Conservation (phyloP, 2,888 invertebrate genomes). For the Macaria liturata region DNA sequence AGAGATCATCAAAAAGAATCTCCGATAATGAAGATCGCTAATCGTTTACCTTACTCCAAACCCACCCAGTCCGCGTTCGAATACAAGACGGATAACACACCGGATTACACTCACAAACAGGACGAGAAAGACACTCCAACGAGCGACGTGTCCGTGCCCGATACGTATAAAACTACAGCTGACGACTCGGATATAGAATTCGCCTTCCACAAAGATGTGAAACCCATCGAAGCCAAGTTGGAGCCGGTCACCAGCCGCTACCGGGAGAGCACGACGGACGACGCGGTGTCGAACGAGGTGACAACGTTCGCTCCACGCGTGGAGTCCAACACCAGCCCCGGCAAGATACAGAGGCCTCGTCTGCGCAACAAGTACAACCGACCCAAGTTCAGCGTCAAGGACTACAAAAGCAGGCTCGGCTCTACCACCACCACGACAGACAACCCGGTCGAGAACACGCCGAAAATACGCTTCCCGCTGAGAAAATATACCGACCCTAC, state of each 20-base stretch:
- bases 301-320: slow-evolving; percentile 53
- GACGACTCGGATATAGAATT: slow-evolving; percentile 61
- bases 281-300: slow-evolving; percentile 43
- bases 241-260: slow-evolving; percentile 48
- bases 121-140: slow-evolving; percentile 81
- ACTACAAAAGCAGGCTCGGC: slow-evolving; percentile 87
- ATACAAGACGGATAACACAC: slow-evolving; percentile 56
- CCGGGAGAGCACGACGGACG: slow-evolving; percentile 58
- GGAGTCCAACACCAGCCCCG: slow-evolving; percentile 56
- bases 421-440: slow-evolving; percentile 81
- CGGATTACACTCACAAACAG: slow-evolving; percentile 76
- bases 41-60: slow-evolving; percentile 58
- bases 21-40: slow-evolving; percentile 80
- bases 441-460: slow-evolving; percentile 56
- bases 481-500: slow-evolving; percentile 68
- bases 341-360: slow-evolving; percentile 61
- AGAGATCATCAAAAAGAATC: slow-evolving; percentile 55
- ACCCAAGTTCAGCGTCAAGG: slow-evolving; percentile 90
- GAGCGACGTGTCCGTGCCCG: slow-evolving; percentile 71
- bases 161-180: slow-evolving; percentile 54
- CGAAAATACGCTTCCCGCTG: slow-evolving; percentile 75
- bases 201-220: slow-evolving; percentile 73
- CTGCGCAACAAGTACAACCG: slow-evolving; percentile 84
- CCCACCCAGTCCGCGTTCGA: slow-evolving; percentile 51
- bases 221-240: slow-evolving; percentile 70